phyloP scores from a whole-genome alignment of 2,113 vertebrate species.

The Sturnus vulgaris region DNA sequence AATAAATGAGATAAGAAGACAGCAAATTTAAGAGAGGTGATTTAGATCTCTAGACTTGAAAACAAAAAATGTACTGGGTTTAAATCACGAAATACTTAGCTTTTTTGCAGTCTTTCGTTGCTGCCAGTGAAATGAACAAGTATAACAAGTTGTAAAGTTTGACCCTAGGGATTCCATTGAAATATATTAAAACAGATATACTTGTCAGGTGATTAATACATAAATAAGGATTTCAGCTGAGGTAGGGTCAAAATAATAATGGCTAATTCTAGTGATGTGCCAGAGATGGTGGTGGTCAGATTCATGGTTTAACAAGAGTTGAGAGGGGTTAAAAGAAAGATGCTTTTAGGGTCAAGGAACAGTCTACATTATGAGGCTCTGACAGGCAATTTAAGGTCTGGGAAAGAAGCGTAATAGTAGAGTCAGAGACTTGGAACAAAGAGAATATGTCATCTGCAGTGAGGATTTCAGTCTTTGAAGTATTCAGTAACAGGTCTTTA shows the following conservation, averaged over 20 bases:
- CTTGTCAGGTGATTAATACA: not conserved
- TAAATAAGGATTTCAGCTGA: slow-evolving; percentile 36
- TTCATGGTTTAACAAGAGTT: slow-evolving; percentile 15
- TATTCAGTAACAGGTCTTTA: not conserved
- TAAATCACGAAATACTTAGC: slow-evolving; percentile 6
- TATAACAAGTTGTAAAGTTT: not conserved
- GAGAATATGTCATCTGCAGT: not conserved
- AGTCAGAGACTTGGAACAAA: slow-evolving; percentile 22
- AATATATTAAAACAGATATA: not conserved
- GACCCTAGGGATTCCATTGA: not conserved
- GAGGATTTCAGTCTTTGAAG: not conserved
- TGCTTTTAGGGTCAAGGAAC: slow-evolving; percentile 24
- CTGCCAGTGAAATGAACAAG: not conserved
- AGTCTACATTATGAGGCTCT: not conserved
- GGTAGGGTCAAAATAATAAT: slow-evolving; percentile 15
- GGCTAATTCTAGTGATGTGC: not conserved
- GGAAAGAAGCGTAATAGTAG: not conserved
- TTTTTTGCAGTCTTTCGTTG: not conserved
- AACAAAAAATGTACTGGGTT: not conserved
- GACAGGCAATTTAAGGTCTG: slow-evolving; percentile 48
- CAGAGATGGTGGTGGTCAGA: not conserved
- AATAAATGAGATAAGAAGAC: not conserved
- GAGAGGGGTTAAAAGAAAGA: not conserved
- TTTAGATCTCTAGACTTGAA: not conserved
- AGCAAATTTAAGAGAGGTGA: not conserved